These are phyloP conservation scores for Antrozous pallidus DNA, from an alignment of 2,797 vertebrate species.

Conservation along the genomic window DNA sequence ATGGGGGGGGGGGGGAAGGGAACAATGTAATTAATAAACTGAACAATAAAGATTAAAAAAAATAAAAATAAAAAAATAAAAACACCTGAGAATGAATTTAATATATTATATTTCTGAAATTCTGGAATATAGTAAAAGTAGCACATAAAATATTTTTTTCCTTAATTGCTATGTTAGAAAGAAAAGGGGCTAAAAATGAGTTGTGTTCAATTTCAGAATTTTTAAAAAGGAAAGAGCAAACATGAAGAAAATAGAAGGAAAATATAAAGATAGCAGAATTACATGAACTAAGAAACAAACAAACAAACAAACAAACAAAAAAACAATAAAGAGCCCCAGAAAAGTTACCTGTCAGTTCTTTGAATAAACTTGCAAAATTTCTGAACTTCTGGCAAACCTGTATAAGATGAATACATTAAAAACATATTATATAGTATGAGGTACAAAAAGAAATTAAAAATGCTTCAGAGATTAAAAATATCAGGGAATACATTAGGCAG, in stretches of 20 bases:
- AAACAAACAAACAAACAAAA: not conserved
- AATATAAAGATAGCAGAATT: not conserved
- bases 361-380: not conserved
- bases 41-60: too few relatives aligned
- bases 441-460: not conserved
- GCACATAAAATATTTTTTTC: not conserved
- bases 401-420: not conserved
- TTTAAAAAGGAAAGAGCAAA: not conserved
- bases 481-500: not conserved
- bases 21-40: too few relatives aligned
- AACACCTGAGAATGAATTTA: not conserved
- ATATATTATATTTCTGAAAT: not conserved
- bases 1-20: too few relatives aligned
- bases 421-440: not conserved
- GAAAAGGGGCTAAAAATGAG: not conserved
- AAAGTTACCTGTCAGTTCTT: not conserved
- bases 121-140: not conserved
- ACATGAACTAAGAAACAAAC: not conserved
- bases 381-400: not conserved
- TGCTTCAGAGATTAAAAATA: not conserved
- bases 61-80: not conserved
- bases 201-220: not conserved
- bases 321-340: not conserved
- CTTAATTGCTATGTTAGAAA: not conserved
- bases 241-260: not conserved